phyloP scores from a whole-genome alignment of 92 coral and sea anemone genomes.

The Phenganax stokvisi region DNA sequence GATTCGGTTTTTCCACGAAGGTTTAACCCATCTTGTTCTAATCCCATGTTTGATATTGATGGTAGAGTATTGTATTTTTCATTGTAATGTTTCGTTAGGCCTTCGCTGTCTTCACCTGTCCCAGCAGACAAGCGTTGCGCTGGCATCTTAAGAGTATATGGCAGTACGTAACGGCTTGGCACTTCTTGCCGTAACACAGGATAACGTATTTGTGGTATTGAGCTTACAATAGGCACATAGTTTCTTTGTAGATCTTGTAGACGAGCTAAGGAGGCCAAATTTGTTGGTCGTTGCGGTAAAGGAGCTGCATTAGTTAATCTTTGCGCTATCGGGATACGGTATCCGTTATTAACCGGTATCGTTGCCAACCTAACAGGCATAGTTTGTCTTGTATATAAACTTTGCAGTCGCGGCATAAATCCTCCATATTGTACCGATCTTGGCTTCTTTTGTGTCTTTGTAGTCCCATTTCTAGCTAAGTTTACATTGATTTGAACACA shows the following conservation, averaged over 20 bases:
- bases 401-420: not conserved
- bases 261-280: not conserved
- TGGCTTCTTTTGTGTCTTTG: slow-evolving; percentile 13
- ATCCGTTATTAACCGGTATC: slow-evolving; percentile 10
- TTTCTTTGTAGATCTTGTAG: not conserved
- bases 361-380: slow-evolving; percentile 24
- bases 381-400: slow-evolving; percentile 1
- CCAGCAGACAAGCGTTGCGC: not conserved
- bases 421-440: slow-evolving; percentile 28
- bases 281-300: not conserved
- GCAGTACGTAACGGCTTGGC: slow-evolving; percentile 14
- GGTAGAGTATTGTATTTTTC: slow-evolving; percentile 31
- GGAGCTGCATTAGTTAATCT: not conserved
- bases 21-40: slow-evolving; percentile 9
- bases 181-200: slow-evolving; percentile 15
- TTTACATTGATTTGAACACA: not conserved
- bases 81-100: slow-evolving; percentile 13
- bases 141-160: slow-evolving; percentile 24
- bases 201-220: slow-evolving; percentile 8
- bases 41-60: not conserved
- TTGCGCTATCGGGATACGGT: not conserved
- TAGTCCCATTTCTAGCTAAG: not conserved
- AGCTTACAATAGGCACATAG: slow-evolving; percentile 10
- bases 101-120: not conserved
- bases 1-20: not conserved